Evolutionary conservation across 1,140 invertebrate species (phyloP), one percentile per base, ranked within the genome.

Genomic region (Dysdera silvatica): DNA sequence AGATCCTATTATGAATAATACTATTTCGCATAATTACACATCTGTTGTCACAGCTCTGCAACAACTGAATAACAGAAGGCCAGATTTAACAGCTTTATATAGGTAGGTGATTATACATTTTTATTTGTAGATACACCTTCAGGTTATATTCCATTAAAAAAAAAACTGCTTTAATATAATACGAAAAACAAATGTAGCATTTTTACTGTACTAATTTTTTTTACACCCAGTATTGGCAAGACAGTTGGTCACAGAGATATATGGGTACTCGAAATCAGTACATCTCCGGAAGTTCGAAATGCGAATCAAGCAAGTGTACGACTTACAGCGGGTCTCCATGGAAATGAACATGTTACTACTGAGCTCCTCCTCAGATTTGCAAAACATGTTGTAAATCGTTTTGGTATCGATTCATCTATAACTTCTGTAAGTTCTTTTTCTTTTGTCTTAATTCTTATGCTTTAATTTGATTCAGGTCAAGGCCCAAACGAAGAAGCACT

Each of bases 301-400:
- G 7, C 65, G 78, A 77, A 72, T 6, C 71, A 77, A 49, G 76
- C 77, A 23, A 72, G 77, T 67, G 61, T 82, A 54, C 80, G 81
- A 69, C 79, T 79, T 68, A 70, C 81, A 35, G 80, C 72, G 31
- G 81, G 81, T 67, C 79, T 82, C 74, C 81, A 81, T 69, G 81
- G 81, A 28, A 82, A 82, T 71, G 81, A 82, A 69, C 76, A 78
- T 5, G 73, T 79, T 43, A 78, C 80, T 16, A 72, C 79, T 24
- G 81, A 82, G 69, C 48, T 82, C 23, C 66, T 82, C 14, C 69
- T 82, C 23, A 71, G 74, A 28, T 68, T 82, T 20, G 74, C 76
- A 52, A 71, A 73, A 28, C 73, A 75, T 63, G 59, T 82, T 24
- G 79, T 79, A 58, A 70, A 76, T 32, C 72, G 75, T 37, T 79